Percentiles rank a stretch among this genome's conserved stretches.
phyloP scores from a whole-genome alignment of 2,113 vertebrate genomes.

The Tragelaphus scriptus region DNA sequence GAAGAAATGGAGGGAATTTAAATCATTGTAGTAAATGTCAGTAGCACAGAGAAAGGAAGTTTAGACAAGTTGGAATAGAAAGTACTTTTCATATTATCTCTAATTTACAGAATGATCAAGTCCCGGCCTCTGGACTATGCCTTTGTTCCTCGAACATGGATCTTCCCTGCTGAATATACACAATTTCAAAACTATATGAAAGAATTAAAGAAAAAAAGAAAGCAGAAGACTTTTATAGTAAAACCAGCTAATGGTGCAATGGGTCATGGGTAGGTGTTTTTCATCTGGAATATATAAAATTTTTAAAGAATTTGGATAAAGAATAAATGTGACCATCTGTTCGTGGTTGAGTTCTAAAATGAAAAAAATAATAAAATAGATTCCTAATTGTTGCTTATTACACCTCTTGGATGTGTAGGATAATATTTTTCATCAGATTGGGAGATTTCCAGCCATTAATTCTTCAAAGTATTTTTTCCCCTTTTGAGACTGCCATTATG shows the following conservation, averaged over 20 bases:
- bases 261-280: conserved; percentile 94
- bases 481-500: neutral
- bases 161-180: conserved; percentile 96
- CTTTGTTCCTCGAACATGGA: conserved; percentile 97
- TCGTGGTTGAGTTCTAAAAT: neutral
- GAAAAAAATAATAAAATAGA: neutral
- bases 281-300: neutral
- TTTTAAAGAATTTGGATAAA: neutral
- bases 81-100: neutral
- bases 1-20: neutral
- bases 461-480: neutral
- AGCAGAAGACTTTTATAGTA: conserved; percentile 97
- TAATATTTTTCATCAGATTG: neutral
- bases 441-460: neutral
- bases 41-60: neutral
- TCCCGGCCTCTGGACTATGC: conserved; percentile 95
- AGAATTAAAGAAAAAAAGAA: conserved; percentile 94
- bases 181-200: conserved; percentile 98
- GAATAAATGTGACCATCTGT: neutral
- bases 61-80: conserved; percentile 1
- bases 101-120: conserved; percentile 92
- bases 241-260: conserved; percentile 99
- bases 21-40: neutral
- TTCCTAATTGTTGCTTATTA: neutral
- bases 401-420: neutral